Base-by-base conservation (phyloP, 2,113 vertebrate species). In the Procapra przewalskii region DNA sequence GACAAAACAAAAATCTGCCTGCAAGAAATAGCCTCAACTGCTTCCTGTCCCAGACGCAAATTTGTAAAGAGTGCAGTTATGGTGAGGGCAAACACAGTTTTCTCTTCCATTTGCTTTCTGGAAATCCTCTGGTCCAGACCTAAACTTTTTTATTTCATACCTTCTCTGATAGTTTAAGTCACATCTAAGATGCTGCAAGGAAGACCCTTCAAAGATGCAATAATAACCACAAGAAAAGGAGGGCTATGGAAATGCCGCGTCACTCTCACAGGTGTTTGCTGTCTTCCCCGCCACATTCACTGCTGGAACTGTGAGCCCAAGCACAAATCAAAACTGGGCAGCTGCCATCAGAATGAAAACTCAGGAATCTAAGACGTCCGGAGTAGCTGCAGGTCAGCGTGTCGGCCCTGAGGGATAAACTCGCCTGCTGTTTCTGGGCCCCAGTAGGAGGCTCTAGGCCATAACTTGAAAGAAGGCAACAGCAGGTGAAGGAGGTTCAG, bases 401-500 rank as follows among this genome's bases (percentile, higher is more conserved):
- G 17, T 23, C 23, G 48, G 55, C 52, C 45, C 11, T 1, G 14
- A 21, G 48, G 50, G 43, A 29, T 80, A 80, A 57, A 88, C 10
- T 71, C 88, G 62, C 79, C 75, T 88, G 33, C 85, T 87, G 5
- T 67, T 86, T 77, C 48, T 25, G 64, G 60, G 11, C 48, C 21
- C 50, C 7, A 48, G n/a, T 45, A 8, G 0, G 9, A 81, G 27
- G 13, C 40, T 52, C 85, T 4, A 57, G 40, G 48, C 54, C 55
- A 8, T 9, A 17, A 52, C 50, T 25, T 54, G 12, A 64, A 48
- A 54, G 16, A 92, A 52, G 50, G 84, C 80, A 92, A 92, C 67
- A 48, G 50, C 52, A 97, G 95, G 91, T 82, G 11, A 40, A 71
- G 54, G 87, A 89, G 89, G 81, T 91, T 91, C 77, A 64, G 75